Evolutionary conservation across 2,797 vertebrate species (phyloP), one percentile per base, ranked within the genome.

Genomic region (Aplochiton taeniatus): DNA sequence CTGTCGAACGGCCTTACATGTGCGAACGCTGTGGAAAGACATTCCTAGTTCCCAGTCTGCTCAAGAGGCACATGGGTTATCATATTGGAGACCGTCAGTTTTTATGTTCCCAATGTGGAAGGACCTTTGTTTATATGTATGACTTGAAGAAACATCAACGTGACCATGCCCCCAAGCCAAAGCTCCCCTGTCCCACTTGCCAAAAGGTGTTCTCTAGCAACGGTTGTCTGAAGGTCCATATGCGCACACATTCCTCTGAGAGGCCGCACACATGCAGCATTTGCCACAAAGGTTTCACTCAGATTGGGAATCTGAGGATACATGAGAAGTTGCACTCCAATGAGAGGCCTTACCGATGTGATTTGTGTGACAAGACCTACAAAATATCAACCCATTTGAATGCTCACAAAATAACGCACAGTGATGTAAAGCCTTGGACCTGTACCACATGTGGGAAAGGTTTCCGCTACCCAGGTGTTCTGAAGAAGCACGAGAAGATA

Each of bases 31-130:
- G 92, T 0, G 91, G 92, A 6, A 90, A 87, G 71, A 70, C 88
- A 1, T 91, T 90, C 83, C 82, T 89, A 0, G 85, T 88, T 3
- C 89, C 90, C 69, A 90, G 88, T 67, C 18, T 90, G 81, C 19
- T 91, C 77, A 90, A 91, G 78, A 68, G 89, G 42, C 90, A 90
- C 80, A 89, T 90, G 89, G 89, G 89, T 52, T 91, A 91, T 69
- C 89, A 90, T 66, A 88, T 87, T 1, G 88, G 89, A 0, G 86
- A 89, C 58, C 87, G 89, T 0, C 89, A 89, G 77, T 91, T 89
- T 18, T 86, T 90, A 46, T 91, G 90, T 76, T 88, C 90, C 31
- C 88, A 90, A 78, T 91, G 90, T 14, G 90, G 90, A 0, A 88
- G 89, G 74, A 89, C 89, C 54, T 91, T 91, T 0, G 89, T 90